Percentiles rank a stretch among this genome's conserved stretches.
phyloP scores from a whole-genome alignment of 2,888 invertebrate genomes.

The Drosophila ustulata region DNA sequence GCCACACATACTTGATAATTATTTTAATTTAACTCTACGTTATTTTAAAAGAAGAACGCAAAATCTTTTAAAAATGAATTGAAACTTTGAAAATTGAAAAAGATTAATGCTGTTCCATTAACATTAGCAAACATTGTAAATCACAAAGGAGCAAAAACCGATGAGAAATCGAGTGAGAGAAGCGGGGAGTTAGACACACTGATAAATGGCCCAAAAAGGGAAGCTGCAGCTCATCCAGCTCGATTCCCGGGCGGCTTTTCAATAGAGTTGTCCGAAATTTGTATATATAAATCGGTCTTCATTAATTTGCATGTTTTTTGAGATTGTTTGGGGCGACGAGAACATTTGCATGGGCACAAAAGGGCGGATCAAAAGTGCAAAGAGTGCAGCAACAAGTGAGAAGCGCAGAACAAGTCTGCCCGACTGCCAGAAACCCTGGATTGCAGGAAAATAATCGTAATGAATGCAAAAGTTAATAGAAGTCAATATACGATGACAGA shows the following conservation, averaged over 20 bases:
- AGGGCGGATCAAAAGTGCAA: not conserved
- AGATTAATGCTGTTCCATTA: constrained; percentile 44
- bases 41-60: too few species aligned
- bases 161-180: not conserved
- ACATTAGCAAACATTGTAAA: constrained; percentile 58
- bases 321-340: constrained; percentile 15
- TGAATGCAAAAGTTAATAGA: too few species aligned
- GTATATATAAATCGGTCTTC: constrained; percentile 65
- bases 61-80: constrained; percentile 3
- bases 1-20: too few species aligned
- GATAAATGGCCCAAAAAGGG: constrained; percentile 42
- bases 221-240: constrained; percentile 1
- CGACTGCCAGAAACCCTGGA: constrained; percentile 13
- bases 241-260: constrained; percentile 7
- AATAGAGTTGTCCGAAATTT: constrained; percentile 73
- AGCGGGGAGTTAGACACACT: constrained; percentile 3
- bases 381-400: not conserved
- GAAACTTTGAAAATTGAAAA: not conserved
- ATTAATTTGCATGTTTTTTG: constrained; percentile 62
- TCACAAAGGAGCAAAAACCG: constrained; percentile 32
- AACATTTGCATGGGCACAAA: constrained; percentile 50
- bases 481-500: too few species aligned
- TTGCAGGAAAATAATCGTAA: not conserved
- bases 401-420: not conserved
- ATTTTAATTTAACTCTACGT: not conserved